Evolutionary conservation across 1,140 invertebrate genomes (phyloP), one percentile per base, ranked within the genome.

Genomic region (Saccostrea glomerata): DNA sequence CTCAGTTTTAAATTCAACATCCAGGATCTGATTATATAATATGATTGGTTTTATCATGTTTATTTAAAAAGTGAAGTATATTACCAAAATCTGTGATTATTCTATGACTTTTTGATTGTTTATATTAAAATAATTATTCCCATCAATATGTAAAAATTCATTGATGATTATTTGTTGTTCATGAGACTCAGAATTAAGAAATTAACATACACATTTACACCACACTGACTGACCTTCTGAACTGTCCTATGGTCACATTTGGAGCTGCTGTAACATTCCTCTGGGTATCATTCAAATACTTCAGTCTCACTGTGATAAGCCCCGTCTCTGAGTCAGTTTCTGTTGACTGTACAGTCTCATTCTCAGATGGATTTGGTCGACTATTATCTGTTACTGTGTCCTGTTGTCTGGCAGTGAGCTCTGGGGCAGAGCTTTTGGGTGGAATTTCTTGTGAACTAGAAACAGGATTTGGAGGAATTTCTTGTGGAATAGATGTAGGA

Each of bases 231-330:
- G 95, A 98, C 97, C 97, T 97, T 96, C 98, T 98, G 95, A 98
- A 98, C 94, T 98, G 97, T 85, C 97, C 97, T 89, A 98, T 95
- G 87, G 96, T 96, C 94, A 98, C 97, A 89, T 97, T 96, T 47
- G 97, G 96, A 88, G 96, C 96, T 5, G 97, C 97, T 92, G 97
- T 96, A 0, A 98, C 98, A 86, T 97, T 94, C 94, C 97, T 97
- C 89, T 97, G 96, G 77, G 97, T 97, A 92, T 98, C 98, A 94
- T 98, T 98, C 60, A 98, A 96, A 93, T 97, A 98, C 94, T 98
- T 98, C 3, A 98, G 94, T 92, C 97, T 97, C 88, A 98, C 97
- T 63, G 96, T 96, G 90, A 98, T 97, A 87, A 96, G 95, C 70
- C 95, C 95, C 15, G 70, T 77, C 17, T 55, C 54, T 84, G 82